Evolutionary conservation across 2,113 vertebrate species (phyloP), one percentile per base, ranked within the genome.

Genomic region (Damaliscus lunatus): DNA sequence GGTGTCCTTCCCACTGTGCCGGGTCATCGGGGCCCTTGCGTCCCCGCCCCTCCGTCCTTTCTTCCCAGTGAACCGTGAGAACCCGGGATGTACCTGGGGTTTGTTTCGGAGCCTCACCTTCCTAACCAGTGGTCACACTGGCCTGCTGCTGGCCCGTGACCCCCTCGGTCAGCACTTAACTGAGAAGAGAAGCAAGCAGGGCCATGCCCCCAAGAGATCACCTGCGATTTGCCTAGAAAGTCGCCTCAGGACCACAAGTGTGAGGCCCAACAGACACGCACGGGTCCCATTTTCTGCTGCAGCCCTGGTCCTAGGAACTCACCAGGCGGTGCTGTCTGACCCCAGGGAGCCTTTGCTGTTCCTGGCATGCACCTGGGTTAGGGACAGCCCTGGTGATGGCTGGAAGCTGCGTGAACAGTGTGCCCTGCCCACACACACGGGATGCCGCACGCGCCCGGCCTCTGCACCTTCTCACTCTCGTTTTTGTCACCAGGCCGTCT

Each of bases 401-500:
- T 25, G 13, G 23, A n/a, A 33, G 67, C 64, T 2, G 0, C 0
- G 2, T 64, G 33, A 19, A 16, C 3, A 0, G 23, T 5, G 8
- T 5, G 15, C 11, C 25, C 17, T 29, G 62, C 83, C 7, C 7
- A 0, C 6, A 3, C 21, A 5, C 23, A 3, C 0, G 0, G 2
- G 33, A 25, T 11, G 25, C 87, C 1, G 0, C 3, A 2, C 1
- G 6, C 14, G 1, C 53, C n/a, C 0, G 0, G 16, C n/a, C 43
- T 29, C 50, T 12, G 96, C 29, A 9, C 29, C 29, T 27, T 13
- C 95, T 43, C 60, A 94, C 74, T 21, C 67, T 17, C 59, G 11
- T 91, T 89, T 97, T 67, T 97, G 10, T 96, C 88, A 80, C 98
- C 98, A 99, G 99, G 99, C 98, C 27, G 90, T 98, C 11, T 99